Base-by-base conservation (phyloP, 2,113 vertebrate species). In the Engystomops pustulosus region DNA sequence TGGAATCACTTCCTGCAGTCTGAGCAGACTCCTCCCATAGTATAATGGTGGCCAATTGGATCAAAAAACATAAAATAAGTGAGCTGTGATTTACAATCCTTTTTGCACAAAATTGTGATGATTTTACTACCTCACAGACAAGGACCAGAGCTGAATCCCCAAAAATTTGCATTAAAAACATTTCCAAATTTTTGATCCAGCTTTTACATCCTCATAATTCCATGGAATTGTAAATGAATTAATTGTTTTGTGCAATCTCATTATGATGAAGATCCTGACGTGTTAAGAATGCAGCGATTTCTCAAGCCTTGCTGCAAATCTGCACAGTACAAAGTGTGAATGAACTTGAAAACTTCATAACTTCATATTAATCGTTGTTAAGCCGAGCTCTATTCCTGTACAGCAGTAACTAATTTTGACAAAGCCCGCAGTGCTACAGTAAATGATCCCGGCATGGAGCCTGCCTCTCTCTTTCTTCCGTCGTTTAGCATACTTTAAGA, bases 371-470 rank as follows among this genome's bases (percentile, higher is more conserved):
- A 78, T 78, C 41, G 30, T 78, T 58, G 51, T 65, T 58, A 77
- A 38, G 49, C 51, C 20, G 3, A 25, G 51, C 58, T 65, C 55
- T 67, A 45, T 80, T 80, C 30, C 44, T 36, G 79, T 80, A 80
- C n/a, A 36, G 79, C 44, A 18, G 47, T 53, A 81, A 70, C 45
- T 81, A 51, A 53, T 55, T 81, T 18, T 81, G 65, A 81, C 67
- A 55, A 36, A 69, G 65, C 79, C 79, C 11, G 79, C 79, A 38
- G 79, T 55, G 79, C 44, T 18, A 20, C 67, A 27, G 67, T 70
- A 81, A 81, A 81, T 81, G 79, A 70, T 71, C 79, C 23, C 67
- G 23, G 79, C 49, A 70, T 81, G 79, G 67, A 69, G 32, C 67
- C 67, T 38, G 30, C 51, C 67, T 71, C 23, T 55, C 20, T 49